These are phyloP conservation scores for Amorpha juglandis DNA, from an alignment of 2,888 invertebrate genomes.

Conservation along the genomic window DNA sequence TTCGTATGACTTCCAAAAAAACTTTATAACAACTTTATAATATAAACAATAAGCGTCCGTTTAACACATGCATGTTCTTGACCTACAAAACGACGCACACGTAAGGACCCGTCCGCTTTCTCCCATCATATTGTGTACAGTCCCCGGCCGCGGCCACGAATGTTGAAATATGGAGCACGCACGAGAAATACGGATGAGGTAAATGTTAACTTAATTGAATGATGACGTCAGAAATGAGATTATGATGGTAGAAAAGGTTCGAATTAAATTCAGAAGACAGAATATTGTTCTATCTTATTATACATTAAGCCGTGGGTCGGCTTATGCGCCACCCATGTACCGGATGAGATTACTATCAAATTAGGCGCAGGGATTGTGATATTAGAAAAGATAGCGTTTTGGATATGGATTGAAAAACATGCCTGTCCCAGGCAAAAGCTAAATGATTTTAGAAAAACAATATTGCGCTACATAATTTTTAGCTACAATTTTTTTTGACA, in stretches of 20 bases:
- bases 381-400: too few species aligned
- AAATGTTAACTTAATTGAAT: constrained; percentile 5
- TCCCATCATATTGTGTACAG: constrained; percentile 24
- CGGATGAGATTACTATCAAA: background rate
- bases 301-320: too few species aligned
- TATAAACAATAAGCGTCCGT: constrained; percentile 40
- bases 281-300: too few species aligned
- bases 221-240: background rate
- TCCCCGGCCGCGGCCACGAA: constrained; percentile 1
- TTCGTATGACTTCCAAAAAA: too few species aligned
- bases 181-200: background rate
- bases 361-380: background rate
- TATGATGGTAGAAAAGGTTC: background rate
- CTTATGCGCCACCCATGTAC: too few species aligned
- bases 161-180: background rate
- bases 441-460: too few species aligned
- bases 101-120: constrained; percentile 28
- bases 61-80: constrained; percentile 48
- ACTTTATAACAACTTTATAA: too few species aligned
- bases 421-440: too few species aligned
- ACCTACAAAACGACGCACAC: constrained; percentile 43
- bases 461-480: too few species aligned
- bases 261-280: too few species aligned
- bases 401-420: too few species aligned
- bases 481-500: too few species aligned